Conservation (phyloP, 2,797 vertebrate genomes). For the Tinamus major region DNA sequence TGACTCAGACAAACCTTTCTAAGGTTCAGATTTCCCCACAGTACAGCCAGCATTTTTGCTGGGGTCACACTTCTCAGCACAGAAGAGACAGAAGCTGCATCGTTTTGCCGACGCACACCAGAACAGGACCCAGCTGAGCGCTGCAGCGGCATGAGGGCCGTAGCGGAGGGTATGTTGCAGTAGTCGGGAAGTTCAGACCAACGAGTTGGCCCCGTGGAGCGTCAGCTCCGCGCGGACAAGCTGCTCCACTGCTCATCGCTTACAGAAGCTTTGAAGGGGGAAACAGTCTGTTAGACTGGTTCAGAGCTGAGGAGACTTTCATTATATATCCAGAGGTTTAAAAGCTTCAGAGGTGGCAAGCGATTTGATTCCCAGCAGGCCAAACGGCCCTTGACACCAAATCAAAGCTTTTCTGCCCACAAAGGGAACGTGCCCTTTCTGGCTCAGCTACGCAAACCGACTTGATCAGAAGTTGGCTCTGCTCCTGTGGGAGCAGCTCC, state of each 20-base stretch:
- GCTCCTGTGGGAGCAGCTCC: background rate
- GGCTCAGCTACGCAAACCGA: background rate
- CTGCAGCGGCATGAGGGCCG: background rate
- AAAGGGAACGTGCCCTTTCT: background rate
- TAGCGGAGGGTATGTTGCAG: background rate
- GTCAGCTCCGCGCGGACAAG: background rate
- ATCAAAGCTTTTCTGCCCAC: background rate
- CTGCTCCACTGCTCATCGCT: background rate
- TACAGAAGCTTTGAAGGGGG: background rate
- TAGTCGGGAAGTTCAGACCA: background rate
- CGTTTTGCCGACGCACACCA: background rate
- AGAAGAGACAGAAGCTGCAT: background rate
- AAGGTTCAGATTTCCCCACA: slow-evolving; percentile 16
- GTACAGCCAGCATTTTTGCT: background rate
- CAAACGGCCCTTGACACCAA: background rate
- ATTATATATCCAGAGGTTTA: background rate
- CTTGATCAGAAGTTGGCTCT: background rate
- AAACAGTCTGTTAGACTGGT: background rate
- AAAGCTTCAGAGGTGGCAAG: slow-evolving; percentile 32
- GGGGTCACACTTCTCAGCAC: background rate
- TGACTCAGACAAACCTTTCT: background rate
- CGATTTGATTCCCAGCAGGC: background rate
- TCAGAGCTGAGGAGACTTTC: background rate
- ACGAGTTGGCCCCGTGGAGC: background rate
- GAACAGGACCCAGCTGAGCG: background rate